Percentiles rank a stretch among this genome's conserved stretches.
Evolutionary conservation across 1,140 invertebrate genomes (phyloP).

Genomic region (silkworm (Bombyx mori)): ASM3026992v2 NC_085116.1:9591501-9592000

Average conservation of each 20-base stretch:
- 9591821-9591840: conserved; percentile 19
- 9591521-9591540: conserved; percentile 37
- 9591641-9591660: conserved; percentile 80
- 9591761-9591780: conserved; percentile 73
- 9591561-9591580: conserved; percentile 48
- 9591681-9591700: conserved; percentile 51
- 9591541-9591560: conserved; percentile 27
- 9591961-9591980: conserved; percentile 47
- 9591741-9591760: conserved; percentile 81
- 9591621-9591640: conserved; percentile 73
- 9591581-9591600: conserved; percentile 47
- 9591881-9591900: conserved; percentile 24
- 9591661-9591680: conserved; percentile 79
- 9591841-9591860: conserved; percentile 54
- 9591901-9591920: conserved; percentile 23
- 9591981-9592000: conserved; percentile 66
- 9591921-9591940: conserved; percentile 27
- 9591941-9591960: conserved; percentile 34
- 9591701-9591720: conserved; percentile 59
- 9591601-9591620: conserved; percentile 60
- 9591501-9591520: conserved; percentile 42
- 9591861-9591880: conserved; percentile 58
- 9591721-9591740: conserved; percentile 77
- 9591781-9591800: conserved; percentile 23
- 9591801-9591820: conserved; percentile 13